phyloP scores from a whole-genome alignment of 2,113 vertebrate genomes.

The Hydrolagus affinis region DNA sequence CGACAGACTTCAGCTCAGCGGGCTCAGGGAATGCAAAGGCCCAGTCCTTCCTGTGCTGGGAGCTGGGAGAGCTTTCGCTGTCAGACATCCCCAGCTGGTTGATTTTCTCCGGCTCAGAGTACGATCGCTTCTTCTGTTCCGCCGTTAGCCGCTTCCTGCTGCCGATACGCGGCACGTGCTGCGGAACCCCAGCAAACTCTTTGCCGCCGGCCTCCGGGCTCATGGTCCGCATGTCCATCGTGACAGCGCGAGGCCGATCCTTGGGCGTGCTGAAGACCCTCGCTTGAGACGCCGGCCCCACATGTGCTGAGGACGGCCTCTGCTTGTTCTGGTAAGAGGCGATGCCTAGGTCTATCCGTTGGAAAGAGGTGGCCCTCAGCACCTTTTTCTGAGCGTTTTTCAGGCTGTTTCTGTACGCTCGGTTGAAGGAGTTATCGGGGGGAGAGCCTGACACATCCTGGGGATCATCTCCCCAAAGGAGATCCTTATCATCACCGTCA shows the following conservation, averaged over 20 bases:
- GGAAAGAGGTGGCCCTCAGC: constrained; percentile 77
- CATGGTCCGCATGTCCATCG: constrained; percentile 42
- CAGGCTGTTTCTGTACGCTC: constrained; percentile 75
- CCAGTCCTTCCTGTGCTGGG: constrained; percentile 48
- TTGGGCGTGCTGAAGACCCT: constrained; percentile 60
- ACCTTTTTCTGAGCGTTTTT: constrained; percentile 80
- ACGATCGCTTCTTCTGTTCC: constrained; percentile 86
- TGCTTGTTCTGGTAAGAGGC: constrained; percentile 45
- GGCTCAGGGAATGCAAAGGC: constrained; percentile 56
- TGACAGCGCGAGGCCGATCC: constrained; percentile 69
- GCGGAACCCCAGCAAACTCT: constrained; percentile 34
- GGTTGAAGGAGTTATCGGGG: constrained; percentile 59
- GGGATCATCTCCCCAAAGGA: constrained; percentile 47
- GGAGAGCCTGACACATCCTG: constrained; percentile 46
- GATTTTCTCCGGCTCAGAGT: constrained; percentile 89
- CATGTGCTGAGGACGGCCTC: constrained; percentile 60
- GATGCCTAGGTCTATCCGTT: constrained; percentile 59
- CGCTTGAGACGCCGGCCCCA: constrained; percentile 49
- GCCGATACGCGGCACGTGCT: constrained; percentile 57
- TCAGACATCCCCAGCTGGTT: constrained; percentile 77
- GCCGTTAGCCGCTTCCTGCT: constrained; percentile 70
- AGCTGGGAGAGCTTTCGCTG: constrained; percentile 41
- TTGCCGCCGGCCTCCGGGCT: constrained; percentile 33
- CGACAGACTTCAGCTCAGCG: constrained; percentile 50
- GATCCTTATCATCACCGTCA: constrained; percentile 49